Conservation (phyloP, 2,797 vertebrate species). For the Phylloscopus collybita region DNA sequence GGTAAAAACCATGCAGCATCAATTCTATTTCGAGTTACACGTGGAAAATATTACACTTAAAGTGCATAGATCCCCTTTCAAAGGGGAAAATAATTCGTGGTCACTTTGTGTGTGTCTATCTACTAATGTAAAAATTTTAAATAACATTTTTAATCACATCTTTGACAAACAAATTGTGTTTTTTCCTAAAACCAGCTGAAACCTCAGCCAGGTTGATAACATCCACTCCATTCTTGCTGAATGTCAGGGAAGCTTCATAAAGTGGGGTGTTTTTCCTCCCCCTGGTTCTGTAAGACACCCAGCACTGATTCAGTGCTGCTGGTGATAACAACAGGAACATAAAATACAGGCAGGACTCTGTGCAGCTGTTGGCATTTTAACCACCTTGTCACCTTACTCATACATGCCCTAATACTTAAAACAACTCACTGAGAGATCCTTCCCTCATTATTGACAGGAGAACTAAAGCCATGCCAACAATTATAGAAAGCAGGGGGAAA, state of each 20-base stretch:
- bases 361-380: constrained; percentile 7
- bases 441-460: background rate
- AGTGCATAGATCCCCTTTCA: background rate
- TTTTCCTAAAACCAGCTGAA: background rate
- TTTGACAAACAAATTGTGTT: background rate
- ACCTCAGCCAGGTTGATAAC: background rate
- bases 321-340: background rate
- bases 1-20: background rate
- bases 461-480: background rate
- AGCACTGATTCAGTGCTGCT: background rate
- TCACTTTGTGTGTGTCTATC: background rate
- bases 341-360: background rate
- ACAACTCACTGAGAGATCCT: background rate
- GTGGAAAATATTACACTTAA: background rate
- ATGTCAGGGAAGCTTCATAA: background rate
- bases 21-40: background rate
- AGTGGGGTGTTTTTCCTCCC: background rate
- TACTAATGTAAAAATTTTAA: background rate
- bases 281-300: background rate
- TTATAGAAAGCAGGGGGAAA: background rate
- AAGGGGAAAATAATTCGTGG: background rate
- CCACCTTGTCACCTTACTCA: background rate
- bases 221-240: background rate
- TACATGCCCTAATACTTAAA: background rate
- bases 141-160: background rate